Percentiles rank a stretch among this genome's conserved stretches.
Evolutionary conservation across 2,888 invertebrate genomes (phyloP).

Genomic region (Yponomeuta evonymella): DNA sequence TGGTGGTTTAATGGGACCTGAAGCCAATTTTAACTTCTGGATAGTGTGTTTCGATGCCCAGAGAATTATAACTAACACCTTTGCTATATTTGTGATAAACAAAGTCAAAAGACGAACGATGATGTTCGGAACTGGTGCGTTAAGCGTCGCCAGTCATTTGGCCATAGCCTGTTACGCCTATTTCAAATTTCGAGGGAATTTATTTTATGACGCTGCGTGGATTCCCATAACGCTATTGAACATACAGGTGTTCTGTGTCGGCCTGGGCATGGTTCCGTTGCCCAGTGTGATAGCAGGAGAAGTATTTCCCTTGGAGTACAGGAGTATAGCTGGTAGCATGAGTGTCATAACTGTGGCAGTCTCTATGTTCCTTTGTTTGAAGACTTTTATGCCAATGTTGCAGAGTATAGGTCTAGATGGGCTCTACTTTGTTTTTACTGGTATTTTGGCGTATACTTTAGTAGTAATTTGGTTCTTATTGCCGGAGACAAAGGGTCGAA

Average conservation of each 20-base stretch:
- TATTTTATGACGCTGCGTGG: slow-evolving; percentile 51
- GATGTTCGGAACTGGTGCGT: slow-evolving; percentile 73
- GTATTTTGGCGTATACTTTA: slow-evolving; percentile 65
- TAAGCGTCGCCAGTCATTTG: slow-evolving; percentile 74
- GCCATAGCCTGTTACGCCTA: slow-evolving; percentile 63
- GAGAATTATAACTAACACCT: slow-evolving; percentile 73
- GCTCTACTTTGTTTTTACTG: slow-evolving; percentile 75
- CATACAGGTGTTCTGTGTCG: slow-evolving; percentile 71
- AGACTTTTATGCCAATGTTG: slow-evolving; percentile 75
- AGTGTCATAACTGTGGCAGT: slow-evolving; percentile 73
- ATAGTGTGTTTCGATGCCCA: slow-evolving; percentile 79
- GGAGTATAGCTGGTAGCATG: slow-evolving; percentile 78
- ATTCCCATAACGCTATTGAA: slow-evolving; percentile 66
- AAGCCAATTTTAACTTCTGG: slow-evolving; percentile 77
- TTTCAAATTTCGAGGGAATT: slow-evolving; percentile 31
- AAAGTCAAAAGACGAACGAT: slow-evolving; percentile 76
- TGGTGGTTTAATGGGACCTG: slow-evolving; percentile 69
- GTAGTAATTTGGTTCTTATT: slow-evolving; percentile 71
- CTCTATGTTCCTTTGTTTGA: slow-evolving; percentile 77
- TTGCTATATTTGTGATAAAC: slow-evolving; percentile 77
- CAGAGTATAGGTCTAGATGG: slow-evolving; percentile 66
- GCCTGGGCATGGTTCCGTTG: slow-evolving; percentile 77
- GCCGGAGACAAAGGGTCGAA: slow-evolving; percentile 80
- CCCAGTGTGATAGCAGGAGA: slow-evolving; percentile 84
- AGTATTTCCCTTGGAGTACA: slow-evolving; percentile 76